Base-by-base conservation (phyloP, 2,113 vertebrate species). In the Patagioenas fasciata region DNA sequence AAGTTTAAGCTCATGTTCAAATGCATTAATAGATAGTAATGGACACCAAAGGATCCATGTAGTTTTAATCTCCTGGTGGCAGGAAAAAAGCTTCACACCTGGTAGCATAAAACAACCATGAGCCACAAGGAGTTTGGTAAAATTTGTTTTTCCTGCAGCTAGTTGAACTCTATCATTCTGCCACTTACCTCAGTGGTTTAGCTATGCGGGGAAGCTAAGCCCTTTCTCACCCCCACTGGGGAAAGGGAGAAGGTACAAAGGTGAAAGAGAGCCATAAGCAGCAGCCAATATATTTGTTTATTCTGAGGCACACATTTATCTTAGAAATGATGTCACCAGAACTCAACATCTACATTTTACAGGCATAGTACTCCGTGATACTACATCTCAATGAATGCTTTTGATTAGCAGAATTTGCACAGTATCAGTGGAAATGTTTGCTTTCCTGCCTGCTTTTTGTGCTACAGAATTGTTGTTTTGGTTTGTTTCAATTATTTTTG, bases 291-390 rank as follows among this genome's bases (percentile, higher is more conserved):
- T 78, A 56, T 85, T 78, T 89, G 21, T 78, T 71, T 89, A 24
- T 84, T 84, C 25, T 56, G 32, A 71, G 25, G 10, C 9, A 14
- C 3, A 0, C 81, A 31, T 89, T 93, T 83, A 21, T 74, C 18
- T 60, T 81, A 65, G 44, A 89, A 85, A 61, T 74, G 0, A 64
- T 79, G 32, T 71, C 11, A 85, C 56, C 42, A 36, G 77, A 84
- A 11, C 8, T 91, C 48, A 87, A 53, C 29, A 58, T 70, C 71
- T 88, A 32, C 29, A 48, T 78, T 67, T 78, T 51, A 34, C 18
- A 58, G 3, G 2, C 20, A 40, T 34, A 40, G 29, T 51, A 12
- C 9, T 79, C 16, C 0, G 0, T 78, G 57, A 38, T 89, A 31
- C 15, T 84, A 25, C 20, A 66, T 92, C 44, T 75, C n/a, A 77